Evolutionary conservation across 53 echinoderm and acorn worm species (phyloP).

Genomic region (Actinopyga echinites): DNA sequence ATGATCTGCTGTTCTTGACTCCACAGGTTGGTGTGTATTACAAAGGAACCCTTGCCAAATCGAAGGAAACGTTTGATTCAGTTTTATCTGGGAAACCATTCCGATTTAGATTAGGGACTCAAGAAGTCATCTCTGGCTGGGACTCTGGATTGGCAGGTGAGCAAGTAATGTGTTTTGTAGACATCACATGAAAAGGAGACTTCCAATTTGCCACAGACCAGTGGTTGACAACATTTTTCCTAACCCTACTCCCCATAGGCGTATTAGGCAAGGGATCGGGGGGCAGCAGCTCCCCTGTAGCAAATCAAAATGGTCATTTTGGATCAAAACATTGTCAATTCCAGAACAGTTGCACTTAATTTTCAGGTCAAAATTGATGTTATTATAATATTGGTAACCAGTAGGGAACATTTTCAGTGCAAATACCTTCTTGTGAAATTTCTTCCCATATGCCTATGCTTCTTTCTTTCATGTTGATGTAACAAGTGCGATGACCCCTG

Average conservation of each 20-base stretch:
- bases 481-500: too few relatives aligned
- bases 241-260: too few relatives aligned
- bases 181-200: not conserved
- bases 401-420: too few relatives aligned
- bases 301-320: too few relatives aligned
- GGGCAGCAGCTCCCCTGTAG: too few relatives aligned
- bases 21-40: constrained; percentile 81
- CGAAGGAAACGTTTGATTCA: constrained; percentile 85
- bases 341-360: too few relatives aligned
- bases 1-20: not conserved
- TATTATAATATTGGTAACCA: too few relatives aligned
- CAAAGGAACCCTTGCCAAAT: constrained; percentile 55
- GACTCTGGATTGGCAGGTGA: constrained; percentile 80
- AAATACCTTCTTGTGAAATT: too few relatives aligned
- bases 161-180: not conserved
- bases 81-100: constrained; percentile 70
- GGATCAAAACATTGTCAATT: too few relatives aligned
- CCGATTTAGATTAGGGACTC: constrained; percentile 71
- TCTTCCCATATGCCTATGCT: too few relatives aligned
- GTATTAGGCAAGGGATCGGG: not conserved
- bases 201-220: not conserved
- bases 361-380: too few relatives aligned
- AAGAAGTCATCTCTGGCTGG: constrained; percentile 93
- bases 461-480: too few relatives aligned
- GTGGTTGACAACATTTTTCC: not conserved